Evolutionary conservation across 2,888 invertebrate species (phyloP), one percentile per base, ranked within the genome.

Genomic region (Papilio gigon): DNA sequence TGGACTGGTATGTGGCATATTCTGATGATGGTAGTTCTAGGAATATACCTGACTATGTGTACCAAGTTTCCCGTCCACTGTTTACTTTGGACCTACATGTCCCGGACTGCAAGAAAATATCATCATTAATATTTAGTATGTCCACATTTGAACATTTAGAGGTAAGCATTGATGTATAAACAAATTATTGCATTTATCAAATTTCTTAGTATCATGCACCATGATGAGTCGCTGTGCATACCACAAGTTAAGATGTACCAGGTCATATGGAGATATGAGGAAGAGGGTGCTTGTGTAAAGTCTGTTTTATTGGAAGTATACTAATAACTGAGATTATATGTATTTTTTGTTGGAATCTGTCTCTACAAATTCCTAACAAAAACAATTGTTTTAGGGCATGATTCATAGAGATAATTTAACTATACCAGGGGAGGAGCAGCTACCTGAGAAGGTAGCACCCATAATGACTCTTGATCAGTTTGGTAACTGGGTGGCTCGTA

Each of bases 1-100:
- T 95, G 75, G 95, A 96, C 82, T 93, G 96, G 79, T 95, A 94
- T 83, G 94, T 94, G 74, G 89, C 94, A 61, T 90, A 92, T 22
- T 84, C 93, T 6, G 94, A 94, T 77, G 93, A 93, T 72, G 93
- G 93, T 17, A 90, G 88, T 72, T 83, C 92, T 63, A 87, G 90
- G 71, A 90, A 90, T 53, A 88, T 94, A 68, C 83, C 79, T 0
- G 77, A 78, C 37, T 75, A 84, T 44, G 86, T 87, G 14, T 87
- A 80, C 72, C 70, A 77, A 53, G 66, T 87, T 9, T 72, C 77
- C 22, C 77, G 77, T 70, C 78, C 79, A 2, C 74, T 80, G 22
- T 77, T 77, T 77, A 83, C 81, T 2, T 72, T 78, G 61, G 80
- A 84, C 22, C 80, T 77, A 27, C 86, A 90, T 75, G 83, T 92